phyloP scores from a whole-genome alignment of 1,140 invertebrate species.

The Bombus breviceps region DNA sequence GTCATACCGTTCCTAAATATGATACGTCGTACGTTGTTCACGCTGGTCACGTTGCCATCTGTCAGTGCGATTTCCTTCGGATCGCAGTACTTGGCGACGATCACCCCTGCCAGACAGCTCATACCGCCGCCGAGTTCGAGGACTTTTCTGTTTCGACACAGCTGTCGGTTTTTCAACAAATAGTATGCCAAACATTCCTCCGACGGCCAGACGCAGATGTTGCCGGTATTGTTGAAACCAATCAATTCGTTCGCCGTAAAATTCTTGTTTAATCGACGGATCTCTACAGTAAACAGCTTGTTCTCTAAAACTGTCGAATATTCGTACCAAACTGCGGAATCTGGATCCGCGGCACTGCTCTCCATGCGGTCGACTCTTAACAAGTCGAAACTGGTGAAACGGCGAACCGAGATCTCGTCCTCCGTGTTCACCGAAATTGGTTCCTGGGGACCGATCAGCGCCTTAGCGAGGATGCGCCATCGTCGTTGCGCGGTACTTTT shows the following conservation, averaged over 20 bases:
- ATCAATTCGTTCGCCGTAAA: constrained; percentile 88
- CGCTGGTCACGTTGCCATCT: constrained; percentile 90
- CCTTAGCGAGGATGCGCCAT: constrained; percentile 88
- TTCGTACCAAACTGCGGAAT: constrained; percentile 77
- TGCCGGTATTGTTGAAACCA: constrained; percentile 96
- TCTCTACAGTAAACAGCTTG: constrained; percentile 81
- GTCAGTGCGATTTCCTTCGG: constrained; percentile 86
- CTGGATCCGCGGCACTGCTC: constrained; percentile 65
- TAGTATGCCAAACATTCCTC: constrained; percentile 93
- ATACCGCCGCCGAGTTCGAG: constrained; percentile 93
- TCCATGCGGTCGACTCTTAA: constrained; percentile 75
- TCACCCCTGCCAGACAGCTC: constrained; percentile 91
- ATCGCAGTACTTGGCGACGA: constrained; percentile 87
- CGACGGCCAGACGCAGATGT: constrained; percentile 95
- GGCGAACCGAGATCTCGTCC: constrained; percentile 83
- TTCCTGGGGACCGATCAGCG: constrained; percentile 82
- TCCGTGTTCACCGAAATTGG: constrained; percentile 74
- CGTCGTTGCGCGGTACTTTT: constrained; percentile 84
- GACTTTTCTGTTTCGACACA: constrained; percentile 87
- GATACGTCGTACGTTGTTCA: constrained; percentile 89
- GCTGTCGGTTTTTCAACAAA: constrained; percentile 86
- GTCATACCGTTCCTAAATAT: constrained; percentile 85
- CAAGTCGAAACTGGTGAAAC: constrained; percentile 84
- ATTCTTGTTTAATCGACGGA: constrained; percentile 84
- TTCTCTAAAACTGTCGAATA: constrained; percentile 83